Conservation (phyloP, 2,797 vertebrate genomes). For the Monodelphis domestica region DNA sequence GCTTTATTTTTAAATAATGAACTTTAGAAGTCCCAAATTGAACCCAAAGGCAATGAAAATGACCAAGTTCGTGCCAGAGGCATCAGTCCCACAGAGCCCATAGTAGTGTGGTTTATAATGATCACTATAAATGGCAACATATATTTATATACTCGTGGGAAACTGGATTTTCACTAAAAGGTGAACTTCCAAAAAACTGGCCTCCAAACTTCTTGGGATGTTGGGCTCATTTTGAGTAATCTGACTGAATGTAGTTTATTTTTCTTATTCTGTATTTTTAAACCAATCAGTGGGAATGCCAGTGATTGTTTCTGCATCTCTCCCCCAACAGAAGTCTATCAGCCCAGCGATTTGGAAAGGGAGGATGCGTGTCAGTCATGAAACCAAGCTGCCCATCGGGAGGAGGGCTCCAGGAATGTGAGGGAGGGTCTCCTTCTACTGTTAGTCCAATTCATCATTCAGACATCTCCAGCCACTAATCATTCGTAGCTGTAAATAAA, state of each 20-base stretch:
- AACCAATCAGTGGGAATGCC: not conserved
- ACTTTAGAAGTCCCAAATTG: slow-evolving; percentile 16
- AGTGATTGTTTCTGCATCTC: not conserved
- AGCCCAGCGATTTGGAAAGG: not conserved
- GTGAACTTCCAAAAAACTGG: not conserved
- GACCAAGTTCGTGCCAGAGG: not conserved
- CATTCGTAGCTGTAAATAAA: not conserved
- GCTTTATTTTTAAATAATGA: too few species aligned
- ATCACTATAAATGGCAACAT: not conserved
- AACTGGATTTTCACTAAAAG: not conserved
- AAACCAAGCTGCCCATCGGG: not conserved
- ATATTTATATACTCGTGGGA: not conserved
- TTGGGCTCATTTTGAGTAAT: not conserved
- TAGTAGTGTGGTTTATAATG: not conserved
- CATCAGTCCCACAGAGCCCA: not conserved
- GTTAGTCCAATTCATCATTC: not conserved
- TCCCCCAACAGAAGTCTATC: not conserved
- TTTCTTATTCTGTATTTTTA: slow-evolving; percentile 50
- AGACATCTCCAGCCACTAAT: not conserved
- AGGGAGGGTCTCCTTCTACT: not conserved
- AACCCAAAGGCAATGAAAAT: not conserved
- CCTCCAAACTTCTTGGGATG: not conserved
- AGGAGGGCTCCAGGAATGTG: not conserved
- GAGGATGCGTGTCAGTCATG: not conserved
- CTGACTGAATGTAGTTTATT: slow-evolving; percentile 25